These are phyloP conservation scores for Platycercus adscitus DNA, from an alignment of 2,113 vertebrate genomes.

Conservation along the genomic window DNA sequence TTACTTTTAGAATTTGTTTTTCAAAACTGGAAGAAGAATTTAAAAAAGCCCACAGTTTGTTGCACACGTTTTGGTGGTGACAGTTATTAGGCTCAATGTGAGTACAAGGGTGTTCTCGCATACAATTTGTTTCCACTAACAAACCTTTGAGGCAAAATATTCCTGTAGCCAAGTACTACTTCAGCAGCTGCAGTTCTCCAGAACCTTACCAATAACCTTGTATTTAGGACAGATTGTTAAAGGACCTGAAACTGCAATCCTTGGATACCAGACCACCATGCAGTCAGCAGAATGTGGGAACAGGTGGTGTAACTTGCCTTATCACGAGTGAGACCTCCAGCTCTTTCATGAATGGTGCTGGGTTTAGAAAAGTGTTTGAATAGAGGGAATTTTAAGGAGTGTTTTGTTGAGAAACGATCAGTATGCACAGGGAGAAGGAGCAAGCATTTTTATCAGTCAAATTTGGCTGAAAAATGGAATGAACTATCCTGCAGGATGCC, in stretches of 20 bases:
- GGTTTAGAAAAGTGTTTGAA: background rate
- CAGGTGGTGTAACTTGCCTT: background rate
- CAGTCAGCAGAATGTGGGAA: background rate
- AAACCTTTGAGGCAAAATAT: background rate
- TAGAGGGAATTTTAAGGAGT: background rate
- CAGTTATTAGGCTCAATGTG: background rate
- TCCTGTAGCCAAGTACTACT: background rate
- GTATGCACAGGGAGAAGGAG: background rate
- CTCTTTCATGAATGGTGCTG: background rate
- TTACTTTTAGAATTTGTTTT: background rate
- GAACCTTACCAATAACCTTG: fast-evolving
- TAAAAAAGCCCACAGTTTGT: background rate
- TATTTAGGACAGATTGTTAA: background rate
- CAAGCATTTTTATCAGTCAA: background rate
- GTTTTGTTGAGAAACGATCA: background rate
- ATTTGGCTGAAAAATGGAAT: background rate
- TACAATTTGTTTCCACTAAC: background rate
- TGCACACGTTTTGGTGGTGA: background rate
- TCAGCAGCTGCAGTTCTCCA: background rate
- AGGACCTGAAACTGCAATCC: background rate
- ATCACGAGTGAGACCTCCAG: background rate
- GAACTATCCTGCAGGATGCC: background rate
- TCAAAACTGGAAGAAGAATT: background rate
- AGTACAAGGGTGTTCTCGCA: background rate
- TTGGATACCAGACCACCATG: background rate